These are phyloP conservation scores for Tipula lateralis DNA, from an alignment of 2,888 invertebrate species.

Conservation along the genomic window DNA sequence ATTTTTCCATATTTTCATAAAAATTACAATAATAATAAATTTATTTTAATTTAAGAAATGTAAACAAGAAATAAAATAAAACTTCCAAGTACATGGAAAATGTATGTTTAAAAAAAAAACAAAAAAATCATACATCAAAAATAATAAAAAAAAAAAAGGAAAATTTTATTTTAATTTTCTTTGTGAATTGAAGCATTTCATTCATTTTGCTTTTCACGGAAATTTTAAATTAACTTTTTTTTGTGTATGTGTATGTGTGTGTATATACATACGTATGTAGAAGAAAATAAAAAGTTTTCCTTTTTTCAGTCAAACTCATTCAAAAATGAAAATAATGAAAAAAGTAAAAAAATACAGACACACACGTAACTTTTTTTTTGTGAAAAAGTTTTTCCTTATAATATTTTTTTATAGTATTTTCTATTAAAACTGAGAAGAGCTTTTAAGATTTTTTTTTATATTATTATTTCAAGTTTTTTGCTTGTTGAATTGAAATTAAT, in stretches of 20 bases:
- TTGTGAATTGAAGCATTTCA: constrained; percentile 29
- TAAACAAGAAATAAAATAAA: constrained; percentile 26
- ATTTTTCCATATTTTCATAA: constrained; percentile 21
- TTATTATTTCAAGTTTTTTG: constrained; percentile 24
- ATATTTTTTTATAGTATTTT: not conserved
- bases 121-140: constrained; percentile 26
- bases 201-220: constrained; percentile 20
- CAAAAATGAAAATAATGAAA: constrained; percentile 2
- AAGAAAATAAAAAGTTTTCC: not conserved
- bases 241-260: not conserved
- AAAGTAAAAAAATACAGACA: not conserved
- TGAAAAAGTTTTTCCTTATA: not conserved
- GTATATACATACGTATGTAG: not conserved
- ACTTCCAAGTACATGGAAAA: constrained; percentile 20
- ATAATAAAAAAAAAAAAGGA: not conserved
- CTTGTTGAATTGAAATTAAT: constrained; percentile 24
- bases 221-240: constrained; percentile 28
- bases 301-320: constrained; percentile 11
- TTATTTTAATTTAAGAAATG: constrained; percentile 28
- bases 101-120: constrained; percentile 20
- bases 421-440: constrained; percentile 24
- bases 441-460: not conserved
- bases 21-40: constrained; percentile 25
- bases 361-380: constrained; percentile 5
- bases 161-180: constrained; percentile 29